Evolutionary conservation across 2,113 vertebrate species (phyloP).

Genomic region (Merops nubicus): DNA sequence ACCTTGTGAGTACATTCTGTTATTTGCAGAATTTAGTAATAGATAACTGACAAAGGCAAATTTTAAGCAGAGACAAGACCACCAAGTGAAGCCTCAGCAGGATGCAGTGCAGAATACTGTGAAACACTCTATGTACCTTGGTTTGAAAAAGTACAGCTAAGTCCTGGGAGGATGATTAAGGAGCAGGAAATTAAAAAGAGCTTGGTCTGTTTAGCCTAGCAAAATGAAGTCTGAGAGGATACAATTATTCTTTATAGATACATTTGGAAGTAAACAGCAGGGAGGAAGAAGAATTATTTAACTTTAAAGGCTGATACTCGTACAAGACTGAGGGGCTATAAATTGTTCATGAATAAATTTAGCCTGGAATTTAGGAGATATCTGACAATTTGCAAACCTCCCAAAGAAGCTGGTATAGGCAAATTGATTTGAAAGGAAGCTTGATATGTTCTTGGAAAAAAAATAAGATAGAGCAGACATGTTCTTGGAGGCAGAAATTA

Average conservation of each 20-base stretch:
- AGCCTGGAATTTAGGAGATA: slow-evolving; percentile 35
- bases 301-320: slow-evolving; percentile 12
- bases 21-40: not conserved
- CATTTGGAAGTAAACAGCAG: slow-evolving; percentile 48
- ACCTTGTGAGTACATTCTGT: not conserved
- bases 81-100: not conserved
- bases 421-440: slow-evolving; percentile 4
- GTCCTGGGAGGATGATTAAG: not conserved
- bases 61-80: not conserved
- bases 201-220: slow-evolving; percentile 11
- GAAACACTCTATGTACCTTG: too few species aligned
- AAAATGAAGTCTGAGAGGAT: slow-evolving; percentile 34
- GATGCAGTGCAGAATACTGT: not conserved
- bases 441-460: not conserved
- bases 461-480: not conserved
- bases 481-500: not conserved
- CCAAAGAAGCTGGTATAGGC: not conserved
- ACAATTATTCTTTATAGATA: slow-evolving; percentile 40
- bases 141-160: not conserved
- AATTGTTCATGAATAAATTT: slow-evolving; percentile 69
- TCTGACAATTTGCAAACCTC: slow-evolving; percentile 9
- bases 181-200: slow-evolving; percentile 52
- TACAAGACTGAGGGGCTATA: not conserved
- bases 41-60: not conserved
- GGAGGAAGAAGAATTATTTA: slow-evolving; percentile 46